Evolutionary conservation across 2,888 invertebrate species (phyloP).

Genomic region (Meta bourneti): DNA sequence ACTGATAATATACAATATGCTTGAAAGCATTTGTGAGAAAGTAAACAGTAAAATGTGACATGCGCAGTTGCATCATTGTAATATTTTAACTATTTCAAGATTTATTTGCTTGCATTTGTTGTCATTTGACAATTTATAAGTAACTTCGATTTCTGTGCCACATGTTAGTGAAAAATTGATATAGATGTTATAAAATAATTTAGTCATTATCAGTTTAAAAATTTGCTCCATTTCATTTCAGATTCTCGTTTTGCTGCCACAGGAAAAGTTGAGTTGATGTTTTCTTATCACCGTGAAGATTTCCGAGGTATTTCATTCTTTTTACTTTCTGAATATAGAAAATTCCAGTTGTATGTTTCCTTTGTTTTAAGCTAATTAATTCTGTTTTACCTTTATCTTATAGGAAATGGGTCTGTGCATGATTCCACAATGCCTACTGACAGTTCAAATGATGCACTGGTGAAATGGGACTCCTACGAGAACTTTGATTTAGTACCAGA

Average conservation of each 20-base stretch:
- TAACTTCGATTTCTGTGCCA: too few species aligned
- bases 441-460: constrained; percentile 85
- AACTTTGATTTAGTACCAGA: constrained; percentile 82
- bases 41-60: too few species aligned
- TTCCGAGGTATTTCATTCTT: constrained; percentile 62
- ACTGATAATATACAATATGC: too few species aligned
- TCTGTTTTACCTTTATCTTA: background rate
- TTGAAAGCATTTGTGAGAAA: too few species aligned
- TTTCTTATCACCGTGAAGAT: constrained; percentile 84
- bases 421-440: constrained; percentile 81
- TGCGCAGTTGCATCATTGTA: too few species aligned
- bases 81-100: too few species aligned
- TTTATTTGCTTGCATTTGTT: too few species aligned
- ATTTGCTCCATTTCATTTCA: constrained; percentile 79
- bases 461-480: constrained; percentile 89
- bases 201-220: too few species aligned
- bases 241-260: constrained; percentile 91
- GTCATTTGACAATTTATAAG: too few species aligned
- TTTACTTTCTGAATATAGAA: background rate
- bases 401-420: constrained; percentile 76
- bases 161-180: too few species aligned
- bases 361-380: background rate
- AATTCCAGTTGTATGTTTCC: background rate
- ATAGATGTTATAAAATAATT: too few species aligned
- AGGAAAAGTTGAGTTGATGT: constrained; percentile 91